Base-by-base conservation (phyloP, 23 tunicate genomes). In the Ciona savignyi region DNA sequence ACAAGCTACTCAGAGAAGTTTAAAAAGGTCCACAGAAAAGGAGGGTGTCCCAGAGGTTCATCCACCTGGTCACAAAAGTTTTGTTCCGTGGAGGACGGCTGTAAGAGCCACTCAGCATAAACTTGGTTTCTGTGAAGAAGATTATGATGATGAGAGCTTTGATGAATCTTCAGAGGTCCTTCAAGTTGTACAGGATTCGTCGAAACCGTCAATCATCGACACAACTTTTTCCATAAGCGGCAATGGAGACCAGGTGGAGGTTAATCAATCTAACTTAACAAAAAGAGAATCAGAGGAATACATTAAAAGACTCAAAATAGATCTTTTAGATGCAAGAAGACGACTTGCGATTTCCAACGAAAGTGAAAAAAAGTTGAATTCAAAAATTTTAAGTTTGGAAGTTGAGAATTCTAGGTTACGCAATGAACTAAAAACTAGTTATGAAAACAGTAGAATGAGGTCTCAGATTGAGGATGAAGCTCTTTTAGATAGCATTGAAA, bases 51-150 rank as follows among this genome's bases (percentile, higher is more conserved):
- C 60, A 22, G 15, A 15, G 9, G 73, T 48, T 48, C 26, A 33
- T 6, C 67, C 87, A 29, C 80, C 96, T 6, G 81, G 86, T 15
- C 67, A 71, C 33, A 74, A 76, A 71, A 65, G 83, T 2, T 74
- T 82, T 29, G 84, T 77, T 2, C 88, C 96, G 23, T 88, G 96
- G 96, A 78, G 81, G 51, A 77, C 87, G 22, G 87, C 96, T 42
- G 72, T 83, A 32, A 65, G 82, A 32, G 87, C 87, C 35, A 81
- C 96, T 21, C 87, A 88, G 67, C 75, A 75, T 42, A 76, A 87
- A 64, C 30, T 32, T 22, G 70, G 68, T 1, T 65, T 73, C 2
- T 48, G 35, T 73, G 75, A 82, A 1, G 74, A 73, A 23, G 23
- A 20, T 29, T 25, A 65, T 19, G 69, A 42, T 35, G 35, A 35